Base-by-base conservation (phyloP, 2,888 invertebrate species). In the Nomada hirtipes region DNA sequence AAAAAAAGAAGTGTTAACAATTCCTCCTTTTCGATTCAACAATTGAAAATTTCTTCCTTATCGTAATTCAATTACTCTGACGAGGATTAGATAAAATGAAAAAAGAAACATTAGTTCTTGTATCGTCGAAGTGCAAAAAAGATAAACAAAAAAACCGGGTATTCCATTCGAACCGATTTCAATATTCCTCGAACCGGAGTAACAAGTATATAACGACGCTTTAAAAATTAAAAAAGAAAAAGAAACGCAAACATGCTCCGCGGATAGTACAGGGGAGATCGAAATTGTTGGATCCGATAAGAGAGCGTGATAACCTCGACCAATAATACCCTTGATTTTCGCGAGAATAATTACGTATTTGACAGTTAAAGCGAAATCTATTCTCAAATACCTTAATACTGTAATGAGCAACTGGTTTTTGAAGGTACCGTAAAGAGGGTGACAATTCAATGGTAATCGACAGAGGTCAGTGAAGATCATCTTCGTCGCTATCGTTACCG, bases 351-450 rank as follows among this genome's bases (percentile, higher is more conserved):
- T 93, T 93, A 93, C 92, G 93, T 93, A 93, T 93, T 88, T 92
- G 93, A 93, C 93, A 93, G 91, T 93, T 91, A 93, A 93, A 93
- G 93, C 93, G 92, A 92, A 92, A 92, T 92, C 93, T 93, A 93
- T 86, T 92, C 92, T 92, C 93, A 91, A 92, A 93, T 93, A 92
- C 92, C 93, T 93, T 93, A 93, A 93, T 93, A 93, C 93, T 93
- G 93, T 93, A 93, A 91, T 91, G 92, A 92, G 93, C 93, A 92
- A 92, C 91, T 93, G 91, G 91, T 90, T 92, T 91, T 89, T 11
- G 91, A 92, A 93, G 93, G 92, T 93, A 92, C 92, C 91, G 89
- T 89, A 90, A 91, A 90, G 90, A 92, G 89, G 89, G 88, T 89
- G 90, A 89, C 88, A 90, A 90, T 77, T 88, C 85, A 47, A 47